Evolutionary conservation across 2,888 invertebrate genomes (phyloP), one percentile per base, ranked within the genome.

Genomic region (Gerris lacustris): DNA sequence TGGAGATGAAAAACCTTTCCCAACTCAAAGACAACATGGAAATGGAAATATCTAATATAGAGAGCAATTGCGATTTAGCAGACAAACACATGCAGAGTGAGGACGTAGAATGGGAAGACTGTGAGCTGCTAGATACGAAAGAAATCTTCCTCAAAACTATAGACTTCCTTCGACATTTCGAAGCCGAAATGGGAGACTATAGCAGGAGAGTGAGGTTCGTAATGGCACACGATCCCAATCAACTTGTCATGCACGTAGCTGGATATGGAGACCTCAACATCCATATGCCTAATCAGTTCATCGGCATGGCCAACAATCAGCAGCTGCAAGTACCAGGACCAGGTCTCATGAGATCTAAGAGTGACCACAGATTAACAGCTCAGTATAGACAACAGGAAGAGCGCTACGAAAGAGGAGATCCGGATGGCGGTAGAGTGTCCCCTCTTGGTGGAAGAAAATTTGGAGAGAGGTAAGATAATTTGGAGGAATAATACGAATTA

Each of bases 91-190:
- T 95, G 85, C 76, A 76, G 63, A 74, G 75, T 11, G 91, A 88
- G 78, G 92, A 92, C 76, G 90, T 93, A 63, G 90, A 93, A 77
- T 94, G 95, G 90, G 94, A 96, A 77, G 93, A 95, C 78, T 90
- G 92, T 74, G 94, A 94, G 80, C 84, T 95, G 75, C 92, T 96
- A 84, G 94, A 95, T 79, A 92, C 95, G 72, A 97, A 97, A 82
- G 95, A 96, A 82, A 94, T 96, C 75, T 96, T 96, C 83, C 83
- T 95, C 43, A 94, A 94, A 81, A 96, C 96, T 17, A 91, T 97
- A 67, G 96, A 97, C 79, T 96, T 96, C 81, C 87, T 97, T 76
- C 86, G 92, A 78, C 94, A 94, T 82, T 96, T 95, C 79, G 95
- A 96, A 81, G 92, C 94, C 78, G 96, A 96, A 82, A 92, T 91